Evolutionary conservation across 2,888 invertebrate genomes (phyloP).

Genomic region (Brachylomia viminalis): DNA sequence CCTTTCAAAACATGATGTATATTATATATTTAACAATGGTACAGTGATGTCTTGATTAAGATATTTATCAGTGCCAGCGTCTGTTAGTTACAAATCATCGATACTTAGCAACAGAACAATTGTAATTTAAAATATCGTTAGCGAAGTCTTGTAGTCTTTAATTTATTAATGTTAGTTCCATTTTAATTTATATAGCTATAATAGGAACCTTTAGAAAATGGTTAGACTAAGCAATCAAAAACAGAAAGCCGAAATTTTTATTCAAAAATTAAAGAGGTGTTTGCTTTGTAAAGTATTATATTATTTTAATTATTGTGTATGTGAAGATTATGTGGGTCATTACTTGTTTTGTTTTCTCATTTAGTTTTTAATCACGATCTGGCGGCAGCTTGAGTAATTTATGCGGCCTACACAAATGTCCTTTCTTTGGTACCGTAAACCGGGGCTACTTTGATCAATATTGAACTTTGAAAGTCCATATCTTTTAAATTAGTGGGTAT

Average conservation of each 20-base stretch:
- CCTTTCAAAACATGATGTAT: conserved; percentile 36
- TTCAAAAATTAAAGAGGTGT: background rate
- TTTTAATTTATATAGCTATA: conserved; percentile 20
- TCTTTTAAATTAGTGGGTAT: too few relatives aligned
- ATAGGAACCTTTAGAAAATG: background rate
- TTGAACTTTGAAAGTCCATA: too few relatives aligned
- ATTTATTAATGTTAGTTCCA: conserved; percentile 10
- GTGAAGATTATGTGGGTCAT: too few relatives aligned
- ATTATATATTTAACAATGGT: conserved; percentile 19
- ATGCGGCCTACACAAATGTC: too few relatives aligned
- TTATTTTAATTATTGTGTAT: too few relatives aligned
- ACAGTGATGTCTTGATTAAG: conserved; percentile 21
- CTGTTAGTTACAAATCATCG: conserved; percentile 29
- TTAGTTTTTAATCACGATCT: too few relatives aligned
- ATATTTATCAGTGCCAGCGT: conserved; percentile 40
- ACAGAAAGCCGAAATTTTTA: background rate
- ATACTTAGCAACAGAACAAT: conserved; percentile 25
- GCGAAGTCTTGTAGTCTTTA: background rate
- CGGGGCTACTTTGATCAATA: too few relatives aligned
- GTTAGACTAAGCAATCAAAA: conserved; percentile 3
- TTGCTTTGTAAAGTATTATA: too few relatives aligned
- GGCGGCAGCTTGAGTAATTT: too few relatives aligned
- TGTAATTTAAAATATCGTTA: conserved; percentile 30
- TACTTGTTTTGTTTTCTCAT: too few relatives aligned
- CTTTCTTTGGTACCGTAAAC: too few relatives aligned